phyloP scores from a whole-genome alignment of 2,888 invertebrate species.

The Cantharis rufa region DNA sequence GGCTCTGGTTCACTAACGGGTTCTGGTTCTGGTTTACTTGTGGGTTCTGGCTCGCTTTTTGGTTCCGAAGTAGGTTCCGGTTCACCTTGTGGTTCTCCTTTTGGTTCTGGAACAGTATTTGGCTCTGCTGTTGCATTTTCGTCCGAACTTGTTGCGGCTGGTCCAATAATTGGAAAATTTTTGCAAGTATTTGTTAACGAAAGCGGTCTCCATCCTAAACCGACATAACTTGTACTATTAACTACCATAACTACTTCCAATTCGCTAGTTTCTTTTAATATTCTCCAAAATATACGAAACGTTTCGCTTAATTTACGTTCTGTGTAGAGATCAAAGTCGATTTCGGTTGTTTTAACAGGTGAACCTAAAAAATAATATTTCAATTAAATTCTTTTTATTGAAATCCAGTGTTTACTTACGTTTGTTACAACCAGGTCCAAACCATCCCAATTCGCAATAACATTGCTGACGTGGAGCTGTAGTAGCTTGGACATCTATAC shows the following conservation, averaged over 20 bases:
- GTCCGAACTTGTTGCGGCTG: conserved; percentile 22
- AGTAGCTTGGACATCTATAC: conserved; percentile 79
- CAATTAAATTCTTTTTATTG: background rate
- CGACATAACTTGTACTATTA: conserved; percentile 87
- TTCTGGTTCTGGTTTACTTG: conserved; percentile 44
- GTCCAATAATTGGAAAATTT: conserved; percentile 74
- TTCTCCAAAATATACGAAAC: conserved; percentile 82
- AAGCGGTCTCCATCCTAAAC: conserved; percentile 89
- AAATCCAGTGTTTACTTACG: conserved; percentile 60
- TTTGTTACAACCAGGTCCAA: conserved; percentile 82
- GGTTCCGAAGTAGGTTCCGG: conserved; percentile 53
- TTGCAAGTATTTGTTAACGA: conserved; percentile 75
- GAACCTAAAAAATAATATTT: conserved; percentile 63
- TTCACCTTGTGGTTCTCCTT: conserved; percentile 52
- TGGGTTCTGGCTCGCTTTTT: conserved; percentile 47
- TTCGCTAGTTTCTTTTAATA: conserved; percentile 81
- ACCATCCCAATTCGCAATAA: conserved; percentile 89
- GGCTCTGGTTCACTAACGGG: conserved; percentile 55
- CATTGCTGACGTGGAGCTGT: conserved; percentile 83
- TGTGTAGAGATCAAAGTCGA: conserved; percentile 74
- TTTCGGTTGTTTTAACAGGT: conserved; percentile 71
- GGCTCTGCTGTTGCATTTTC: conserved; percentile 53
- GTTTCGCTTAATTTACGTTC: conserved; percentile 73
- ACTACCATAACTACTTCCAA: conserved; percentile 85
- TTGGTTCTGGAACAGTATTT: conserved; percentile 49